phyloP scores from a whole-genome alignment of 2,113 vertebrate genomes.

The Rhodinocichla rosea region DNA sequence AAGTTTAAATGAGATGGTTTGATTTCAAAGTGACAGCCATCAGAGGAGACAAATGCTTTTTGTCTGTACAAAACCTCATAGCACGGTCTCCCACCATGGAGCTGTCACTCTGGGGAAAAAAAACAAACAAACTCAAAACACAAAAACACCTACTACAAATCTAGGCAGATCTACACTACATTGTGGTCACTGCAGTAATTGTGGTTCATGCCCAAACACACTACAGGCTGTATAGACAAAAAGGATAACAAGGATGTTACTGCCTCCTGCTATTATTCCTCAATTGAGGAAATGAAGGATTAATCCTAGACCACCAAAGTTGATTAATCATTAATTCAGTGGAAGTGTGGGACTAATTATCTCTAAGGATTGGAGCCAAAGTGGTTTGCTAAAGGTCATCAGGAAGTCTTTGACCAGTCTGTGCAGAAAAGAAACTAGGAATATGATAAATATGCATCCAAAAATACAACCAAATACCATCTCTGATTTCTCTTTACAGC shows the following conservation, averaged over 20 bases:
- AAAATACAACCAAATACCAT: not conserved
- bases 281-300: constrained; percentile 28
- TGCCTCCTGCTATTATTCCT: not conserved
- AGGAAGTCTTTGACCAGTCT: not conserved
- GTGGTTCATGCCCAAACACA: not conserved
- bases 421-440: not conserved
- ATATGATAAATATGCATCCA: not conserved
- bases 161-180: not conserved
- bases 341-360: constrained; percentile 7
- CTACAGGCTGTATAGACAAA: not conserved
- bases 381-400: not conserved
- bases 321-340: constrained; percentile 5
- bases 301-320: not conserved
- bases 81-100: not conserved
- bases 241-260: not conserved
- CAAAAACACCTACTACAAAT: not conserved
- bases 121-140: not conserved
- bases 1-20: not conserved
- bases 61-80: not conserved
- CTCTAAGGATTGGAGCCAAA: not conserved
- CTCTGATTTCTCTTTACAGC: not conserved
- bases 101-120: not conserved
- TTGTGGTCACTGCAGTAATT: not conserved
- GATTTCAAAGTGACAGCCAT: not conserved
- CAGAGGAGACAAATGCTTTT: not conserved